Evolutionary conservation across 2,888 invertebrate genomes (phyloP).

Genomic region (Tetheella fluctuosa): DNA sequence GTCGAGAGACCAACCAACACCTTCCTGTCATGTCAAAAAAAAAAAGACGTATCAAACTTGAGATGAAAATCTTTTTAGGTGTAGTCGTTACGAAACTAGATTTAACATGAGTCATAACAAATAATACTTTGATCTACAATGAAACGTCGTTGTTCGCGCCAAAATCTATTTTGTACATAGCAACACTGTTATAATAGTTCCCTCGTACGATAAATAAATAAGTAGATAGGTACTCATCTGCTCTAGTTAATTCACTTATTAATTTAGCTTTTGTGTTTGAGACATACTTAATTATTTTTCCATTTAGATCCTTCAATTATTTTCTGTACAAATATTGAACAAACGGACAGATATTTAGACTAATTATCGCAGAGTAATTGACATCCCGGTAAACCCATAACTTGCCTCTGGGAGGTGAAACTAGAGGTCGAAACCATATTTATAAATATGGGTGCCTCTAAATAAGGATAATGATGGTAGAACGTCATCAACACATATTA

Average conservation of each 20-base stretch:
- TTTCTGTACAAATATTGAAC: too few species aligned
- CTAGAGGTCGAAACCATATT: background rate
- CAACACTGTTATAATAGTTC: background rate
- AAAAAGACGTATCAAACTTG: background rate
- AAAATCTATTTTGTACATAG: conserved; percentile 4
- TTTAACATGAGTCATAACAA: background rate
- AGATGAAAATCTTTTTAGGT: background rate
- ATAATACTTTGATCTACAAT: background rate
- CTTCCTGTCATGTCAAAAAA: too few species aligned
- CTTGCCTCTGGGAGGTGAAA: too few species aligned
- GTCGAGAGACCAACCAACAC: too few species aligned
- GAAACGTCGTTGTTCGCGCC: background rate
- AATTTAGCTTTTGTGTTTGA: too few species aligned
- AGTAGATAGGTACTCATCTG: too few species aligned
- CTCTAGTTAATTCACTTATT: too few species aligned
- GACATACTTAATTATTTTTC: too few species aligned
- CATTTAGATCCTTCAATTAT: too few species aligned
- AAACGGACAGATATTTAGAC: too few species aligned
- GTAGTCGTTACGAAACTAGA: background rate
- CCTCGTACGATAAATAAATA: background rate
- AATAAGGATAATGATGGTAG: background rate
- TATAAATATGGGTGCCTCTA: background rate
- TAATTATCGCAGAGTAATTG: too few species aligned
- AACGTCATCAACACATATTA: background rate
- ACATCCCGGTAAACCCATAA: too few species aligned